Percentiles rank a stretch among this genome's conserved stretches.
Evolutionary conservation across 2,113 vertebrate species (phyloP).

Genomic region (Murina feae): DNA sequence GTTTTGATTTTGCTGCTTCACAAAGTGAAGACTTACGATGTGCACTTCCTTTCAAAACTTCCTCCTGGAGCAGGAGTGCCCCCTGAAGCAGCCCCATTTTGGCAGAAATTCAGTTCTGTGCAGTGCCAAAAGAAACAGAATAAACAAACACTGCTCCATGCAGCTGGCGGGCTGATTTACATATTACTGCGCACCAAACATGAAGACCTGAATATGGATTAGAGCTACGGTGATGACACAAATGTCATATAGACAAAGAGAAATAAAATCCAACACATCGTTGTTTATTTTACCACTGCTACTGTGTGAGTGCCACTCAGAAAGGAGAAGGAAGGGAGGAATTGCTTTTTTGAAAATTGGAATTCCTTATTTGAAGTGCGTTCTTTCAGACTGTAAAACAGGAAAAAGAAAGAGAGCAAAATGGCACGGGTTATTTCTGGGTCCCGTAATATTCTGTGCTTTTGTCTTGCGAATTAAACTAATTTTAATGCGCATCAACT

Average conservation of each 20-base stretch:
- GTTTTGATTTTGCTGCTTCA: slow-evolving; percentile 80
- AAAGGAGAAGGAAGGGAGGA: background rate
- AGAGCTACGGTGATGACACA: slow-evolving; percentile 77
- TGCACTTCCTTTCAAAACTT: slow-evolving; percentile 82
- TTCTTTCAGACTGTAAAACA: slow-evolving; percentile 3
- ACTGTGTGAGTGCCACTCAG: slow-evolving; percentile 51
- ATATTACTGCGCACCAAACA: slow-evolving; percentile 84
- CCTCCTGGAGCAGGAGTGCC: slow-evolving; percentile 75
- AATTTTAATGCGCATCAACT: background rate
- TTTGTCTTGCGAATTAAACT: slow-evolving; percentile 3
- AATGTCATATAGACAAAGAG: slow-evolving; percentile 76
- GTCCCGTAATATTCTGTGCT: background rate
- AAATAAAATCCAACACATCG: slow-evolving; percentile 75
- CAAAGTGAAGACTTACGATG: slow-evolving; percentile 77
- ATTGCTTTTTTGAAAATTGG: slow-evolving; percentile 54
- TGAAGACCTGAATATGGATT: slow-evolving; percentile 82
- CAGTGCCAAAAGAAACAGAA: slow-evolving; percentile 84
- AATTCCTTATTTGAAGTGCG: slow-evolving; percentile 42
- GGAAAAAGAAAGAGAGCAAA: background rate
- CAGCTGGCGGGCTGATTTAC: slow-evolving; percentile 85
- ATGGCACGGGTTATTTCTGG: background rate
- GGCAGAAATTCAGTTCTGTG: slow-evolving; percentile 84
- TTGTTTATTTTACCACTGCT: slow-evolving; percentile 73
- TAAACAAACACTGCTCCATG: slow-evolving; percentile 86
- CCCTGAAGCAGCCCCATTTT: slow-evolving; percentile 83